Evolutionary conservation across 2,797 vertebrate species (phyloP), one percentile per base, ranked within the genome.

Genomic region (Agapornis canus): DNA sequence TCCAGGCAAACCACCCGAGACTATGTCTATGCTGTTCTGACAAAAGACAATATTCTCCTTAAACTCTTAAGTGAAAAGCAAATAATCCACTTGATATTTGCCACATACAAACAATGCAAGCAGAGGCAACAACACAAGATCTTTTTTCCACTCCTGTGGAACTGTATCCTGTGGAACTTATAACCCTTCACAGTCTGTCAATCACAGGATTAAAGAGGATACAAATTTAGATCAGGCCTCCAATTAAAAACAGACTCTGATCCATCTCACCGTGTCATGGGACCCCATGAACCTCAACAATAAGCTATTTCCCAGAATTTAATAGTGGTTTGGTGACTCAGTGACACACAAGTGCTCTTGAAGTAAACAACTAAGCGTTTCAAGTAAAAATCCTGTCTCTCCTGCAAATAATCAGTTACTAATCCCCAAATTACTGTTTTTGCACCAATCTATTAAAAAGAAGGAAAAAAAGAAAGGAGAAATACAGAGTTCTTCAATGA

Each of bases 311-410:
- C 93, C 89, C 96, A 70, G 94, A 89, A 95, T 69, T 77, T 89
- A 81, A 90, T 37, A 90, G 92, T 91, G 94, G 96, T 93, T 94
- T 92, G 91, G 77, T 96, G 97, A 97, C 90, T 97, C 96, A 97
- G 49, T 27, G 84, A 93, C 89, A 96, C 23, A 66, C 43, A 93
- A 91, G 65, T 37, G 42, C 69, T 84, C 56, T 94, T 94, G 80
- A 96, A 96, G 92, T 77, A 91, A 96, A 95, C 92, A 95, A 88
- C 9, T 45, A 31, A 61, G 57, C 26, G 42, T 70, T 91, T 79
- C 27, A 64, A 86, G 82, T n/a, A 86, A 89, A 90, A 92, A 76
- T 39, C 52, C 71, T 82, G 40, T 32, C 23, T 29, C 25, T 91
- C 73, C 70, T 79, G 85, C 82, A 92, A 96, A 91, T 91, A 90